Evolutionary conservation across 2,797 vertebrate species (phyloP).

Genomic region (Chelonia mydas): DNA sequence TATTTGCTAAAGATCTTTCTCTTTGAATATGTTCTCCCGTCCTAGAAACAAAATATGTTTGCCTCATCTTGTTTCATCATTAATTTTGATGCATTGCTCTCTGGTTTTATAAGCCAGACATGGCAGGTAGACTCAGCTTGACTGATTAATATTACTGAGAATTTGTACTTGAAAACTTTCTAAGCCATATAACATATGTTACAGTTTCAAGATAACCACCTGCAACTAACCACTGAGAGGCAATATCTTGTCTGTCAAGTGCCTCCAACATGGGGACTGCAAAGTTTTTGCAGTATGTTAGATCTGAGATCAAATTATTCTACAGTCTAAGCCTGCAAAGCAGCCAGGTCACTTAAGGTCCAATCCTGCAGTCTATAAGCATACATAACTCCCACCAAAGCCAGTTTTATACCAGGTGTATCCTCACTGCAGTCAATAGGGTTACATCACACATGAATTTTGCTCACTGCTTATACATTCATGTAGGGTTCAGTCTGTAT

Average conservation of each 20-base stretch:
- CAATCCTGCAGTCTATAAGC: not conserved
- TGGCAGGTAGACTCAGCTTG: not conserved
- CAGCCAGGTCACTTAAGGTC: not conserved
- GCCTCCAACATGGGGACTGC: not conserved
- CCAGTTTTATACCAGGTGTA: not conserved
- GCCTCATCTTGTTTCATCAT: not conserved
- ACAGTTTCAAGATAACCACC: not conserved
- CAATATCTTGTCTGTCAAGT: not conserved
- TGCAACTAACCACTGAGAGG: not conserved
- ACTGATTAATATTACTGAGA: not conserved
- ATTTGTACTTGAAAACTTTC: not conserved
- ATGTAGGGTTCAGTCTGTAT: not conserved
- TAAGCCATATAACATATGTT: rapidly evolving
- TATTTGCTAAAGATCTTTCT: not conserved
- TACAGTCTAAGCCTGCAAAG: not conserved
- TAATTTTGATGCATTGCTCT: not conserved
- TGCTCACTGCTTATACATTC: not conserved
- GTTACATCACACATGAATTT: not conserved
- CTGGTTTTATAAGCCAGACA: not conserved
- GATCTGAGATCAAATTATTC: not conserved
- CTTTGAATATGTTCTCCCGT: not conserved
- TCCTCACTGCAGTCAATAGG: not conserved
- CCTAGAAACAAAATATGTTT: not conserved
- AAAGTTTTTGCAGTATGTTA: not conserved
- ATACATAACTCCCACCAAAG: not conserved